Evolutionary conservation across 2,797 vertebrate genomes (phyloP), one percentile per base, ranked within the genome.

Genomic region (Anomalospiza imberbis): DNA sequence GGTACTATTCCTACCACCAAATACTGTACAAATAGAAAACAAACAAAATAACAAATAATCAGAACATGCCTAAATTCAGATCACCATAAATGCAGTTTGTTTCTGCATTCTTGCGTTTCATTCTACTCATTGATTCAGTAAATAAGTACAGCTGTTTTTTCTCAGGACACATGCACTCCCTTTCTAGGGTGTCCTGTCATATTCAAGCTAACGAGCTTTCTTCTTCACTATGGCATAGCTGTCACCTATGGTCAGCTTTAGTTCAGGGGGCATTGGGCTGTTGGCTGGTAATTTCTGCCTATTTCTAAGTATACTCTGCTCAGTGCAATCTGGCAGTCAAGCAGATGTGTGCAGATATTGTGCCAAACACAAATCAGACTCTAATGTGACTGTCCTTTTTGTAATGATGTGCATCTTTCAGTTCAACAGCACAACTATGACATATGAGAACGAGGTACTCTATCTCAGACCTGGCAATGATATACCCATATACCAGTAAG

Each of bases 401-500:
- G 18, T 85, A 62, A 85, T 19, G 5, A 29, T 66, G 17, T 48
- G 2, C 81, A 19, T 78, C 38, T 80, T 88, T 15, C 68, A 97
- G 97, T 96, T 97, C 92, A 91, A 93, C 31, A 70, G 87, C 45
- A 84, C 91, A 60, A 18, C 74, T 38, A 68, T 97, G 92, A 95
- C 65, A 9, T 97, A 98, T 26, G 96, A 98, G 79, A 98, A 97
- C 0, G 96, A 97, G 3, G 67, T 97, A 21, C 90, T 96, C 12
- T 97, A 97, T 57, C 95, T 96, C 83, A 95, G 63, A 76, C 63
- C 91, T 36, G 92, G 86, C n/a, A 71, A 42, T 34, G 21, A 65
- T 15, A 77, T 36, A n/a, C 94, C 92, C 31, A 13, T 88, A 17
- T 97, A 92, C 60, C 91, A 32, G 97, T 98, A 94, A 97, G 97